Conservation (phyloP, 2,797 vertebrate species). For the Diglossa cyanea region DNA sequence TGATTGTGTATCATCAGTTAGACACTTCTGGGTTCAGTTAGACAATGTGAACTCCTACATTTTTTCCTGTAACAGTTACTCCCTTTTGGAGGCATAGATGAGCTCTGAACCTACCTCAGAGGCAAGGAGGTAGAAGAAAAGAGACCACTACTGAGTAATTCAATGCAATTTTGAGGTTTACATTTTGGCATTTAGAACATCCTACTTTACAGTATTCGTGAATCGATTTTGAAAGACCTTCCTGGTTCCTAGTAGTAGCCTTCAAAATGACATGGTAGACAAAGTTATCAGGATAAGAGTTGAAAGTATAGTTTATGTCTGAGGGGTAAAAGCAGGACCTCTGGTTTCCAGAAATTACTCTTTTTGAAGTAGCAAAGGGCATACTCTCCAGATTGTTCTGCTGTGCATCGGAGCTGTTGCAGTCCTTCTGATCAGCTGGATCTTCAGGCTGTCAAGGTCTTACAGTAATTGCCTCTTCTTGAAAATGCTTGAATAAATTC, state of each 20-base stretch:
- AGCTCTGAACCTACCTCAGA: background rate
- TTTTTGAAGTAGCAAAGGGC: background rate
- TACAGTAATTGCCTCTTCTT: background rate
- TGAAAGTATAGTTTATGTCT: background rate
- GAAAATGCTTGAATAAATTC: background rate
- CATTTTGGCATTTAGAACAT: background rate
- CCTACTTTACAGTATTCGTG: background rate
- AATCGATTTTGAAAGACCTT: background rate
- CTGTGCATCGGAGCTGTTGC: background rate
- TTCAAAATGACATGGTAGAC: background rate
- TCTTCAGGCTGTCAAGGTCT: background rate
- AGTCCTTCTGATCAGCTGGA: background rate
- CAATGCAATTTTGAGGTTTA: background rate
- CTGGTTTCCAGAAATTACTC: background rate
- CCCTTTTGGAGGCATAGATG: background rate
- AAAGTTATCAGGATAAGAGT: background rate
- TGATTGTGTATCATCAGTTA: background rate
- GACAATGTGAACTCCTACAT: rapidly evolving
- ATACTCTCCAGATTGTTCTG: background rate
- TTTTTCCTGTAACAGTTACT: background rate
- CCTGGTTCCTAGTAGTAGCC: background rate
- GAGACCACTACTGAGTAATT: background rate
- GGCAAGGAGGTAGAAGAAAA: background rate
- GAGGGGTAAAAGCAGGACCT: background rate
- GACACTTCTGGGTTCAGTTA: background rate